Conservation (phyloP, 1,140 invertebrate genomes). For the Drosophila paulistorum region DNA sequence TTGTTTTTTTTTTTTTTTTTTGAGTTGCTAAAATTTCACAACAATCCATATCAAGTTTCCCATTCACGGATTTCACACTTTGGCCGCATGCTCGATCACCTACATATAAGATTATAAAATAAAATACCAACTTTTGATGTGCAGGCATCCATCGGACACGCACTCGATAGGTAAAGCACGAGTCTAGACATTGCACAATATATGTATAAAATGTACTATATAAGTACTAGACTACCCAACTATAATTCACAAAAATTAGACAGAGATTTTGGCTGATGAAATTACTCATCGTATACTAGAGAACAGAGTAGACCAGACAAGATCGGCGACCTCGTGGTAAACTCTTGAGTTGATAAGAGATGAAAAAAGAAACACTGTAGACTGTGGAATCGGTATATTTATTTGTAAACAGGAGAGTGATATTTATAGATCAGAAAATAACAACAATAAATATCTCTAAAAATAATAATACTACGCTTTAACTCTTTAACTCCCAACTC, state of each 20-base stretch:
- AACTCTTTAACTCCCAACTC: neutral
- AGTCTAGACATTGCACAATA: conserved; percentile 2
- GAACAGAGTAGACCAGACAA: conserved; percentile 42
- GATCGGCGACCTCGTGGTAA: conserved; percentile 47
- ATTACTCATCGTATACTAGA: conserved; percentile 52
- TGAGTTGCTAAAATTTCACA: conserved; percentile 3
- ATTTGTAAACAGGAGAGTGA: conserved; percentile 11
- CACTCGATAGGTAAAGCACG: neutral
- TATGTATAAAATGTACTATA: neutral
- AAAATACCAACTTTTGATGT: neutral
- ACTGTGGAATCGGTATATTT: neutral
- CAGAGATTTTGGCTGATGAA: conserved; percentile 47
- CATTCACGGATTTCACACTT: conserved; percentile 30
- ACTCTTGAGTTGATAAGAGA: conserved; percentile 22
- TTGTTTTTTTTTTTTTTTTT: neutral
- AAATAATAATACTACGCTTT: neutral
- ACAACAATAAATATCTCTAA: conserved; percentile 8
- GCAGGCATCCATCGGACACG: neutral
- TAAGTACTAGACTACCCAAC: neutral
- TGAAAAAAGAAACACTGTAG: neutral
- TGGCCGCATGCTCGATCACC: conserved; percentile 21
- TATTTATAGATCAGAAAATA: conserved; percentile 4
- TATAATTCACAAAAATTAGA: conserved; percentile 24
- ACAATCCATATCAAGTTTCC: conserved; percentile 32
- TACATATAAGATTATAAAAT: conserved; percentile 3